These are phyloP conservation scores for Pangasianodon gigas DNA, from an alignment of 2,113 vertebrate genomes.

Conservation along the genomic window DNA sequence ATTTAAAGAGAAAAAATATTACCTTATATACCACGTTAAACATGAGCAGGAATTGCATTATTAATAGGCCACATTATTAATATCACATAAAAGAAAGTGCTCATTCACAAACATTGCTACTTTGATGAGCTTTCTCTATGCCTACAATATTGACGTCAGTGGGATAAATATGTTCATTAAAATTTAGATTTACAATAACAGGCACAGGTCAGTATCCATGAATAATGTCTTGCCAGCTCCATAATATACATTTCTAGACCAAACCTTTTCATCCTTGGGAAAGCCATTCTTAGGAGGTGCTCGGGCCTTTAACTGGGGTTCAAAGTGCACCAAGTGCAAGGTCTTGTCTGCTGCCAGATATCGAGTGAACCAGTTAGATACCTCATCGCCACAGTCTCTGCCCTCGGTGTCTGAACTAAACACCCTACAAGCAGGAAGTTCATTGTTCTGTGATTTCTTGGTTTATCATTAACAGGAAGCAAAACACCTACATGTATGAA, in stretches of 20 bases:
- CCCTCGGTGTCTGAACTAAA: conserved; percentile 80
- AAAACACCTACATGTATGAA: background rate
- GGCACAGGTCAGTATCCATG: background rate
- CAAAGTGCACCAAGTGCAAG: conserved; percentile 85
- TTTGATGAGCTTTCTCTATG: background rate
- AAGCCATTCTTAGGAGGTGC: conserved; percentile 56
- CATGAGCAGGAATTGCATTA: background rate
- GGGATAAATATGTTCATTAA: background rate
- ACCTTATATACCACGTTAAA: background rate
- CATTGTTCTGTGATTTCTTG: background rate
- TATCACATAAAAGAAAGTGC: background rate
- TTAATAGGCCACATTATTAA: background rate
- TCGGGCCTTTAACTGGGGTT: conserved; percentile 78
- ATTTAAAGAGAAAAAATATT: background rate
- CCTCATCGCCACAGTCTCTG: conserved; percentile 85
- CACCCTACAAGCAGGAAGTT: conserved; percentile 68
- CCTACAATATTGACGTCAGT: background rate
- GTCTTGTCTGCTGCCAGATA: conserved; percentile 73
- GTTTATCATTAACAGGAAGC: background rate
- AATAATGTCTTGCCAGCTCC: background rate
- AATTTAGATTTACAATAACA: background rate
- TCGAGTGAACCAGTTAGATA: conserved; percentile 80
- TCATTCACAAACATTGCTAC: background rate
- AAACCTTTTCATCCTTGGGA: conserved; percentile 60
- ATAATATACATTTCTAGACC: background rate